Evolutionary conservation across 1,140 invertebrate genomes (phyloP).

Genomic region (Druon quercuslanigerum): DNA sequence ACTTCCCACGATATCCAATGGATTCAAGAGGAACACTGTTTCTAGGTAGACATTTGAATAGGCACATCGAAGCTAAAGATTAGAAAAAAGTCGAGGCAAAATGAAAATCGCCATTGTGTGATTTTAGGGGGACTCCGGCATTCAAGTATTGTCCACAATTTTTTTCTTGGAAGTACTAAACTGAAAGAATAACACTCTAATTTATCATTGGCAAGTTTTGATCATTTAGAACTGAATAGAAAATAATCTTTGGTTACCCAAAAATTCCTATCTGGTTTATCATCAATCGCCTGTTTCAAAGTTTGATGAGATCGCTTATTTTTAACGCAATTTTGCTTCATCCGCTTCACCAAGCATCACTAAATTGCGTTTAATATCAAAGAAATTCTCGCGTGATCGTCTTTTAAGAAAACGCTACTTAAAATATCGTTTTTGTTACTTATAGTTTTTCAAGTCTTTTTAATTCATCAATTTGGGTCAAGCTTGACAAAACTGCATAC

Average conservation of each 20-base stretch:
- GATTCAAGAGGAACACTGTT: slow-evolving; percentile 28
- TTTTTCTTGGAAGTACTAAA: slow-evolving; percentile 34
- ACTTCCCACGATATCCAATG: slow-evolving; percentile 5
- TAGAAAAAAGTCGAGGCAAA: slow-evolving; percentile 17
- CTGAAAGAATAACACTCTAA: slow-evolving; percentile 46
- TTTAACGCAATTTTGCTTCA: background rate
- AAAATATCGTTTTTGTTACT: slow-evolving; percentile 11
- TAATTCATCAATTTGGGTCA: slow-evolving; percentile 16
- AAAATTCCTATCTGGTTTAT: slow-evolving; percentile 41
- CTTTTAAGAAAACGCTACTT: slow-evolving; percentile 27
- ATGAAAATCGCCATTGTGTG: slow-evolving; percentile 23
- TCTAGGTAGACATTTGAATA: slow-evolving; percentile 27
- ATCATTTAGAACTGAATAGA: slow-evolving; percentile 47
- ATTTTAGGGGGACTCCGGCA: slow-evolving; percentile 35
- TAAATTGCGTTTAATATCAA: background rate
- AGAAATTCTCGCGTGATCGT: background rate
- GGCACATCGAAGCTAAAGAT: slow-evolving; percentile 27
- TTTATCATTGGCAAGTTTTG: slow-evolving; percentile 40
- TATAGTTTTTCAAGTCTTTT: slow-evolving; percentile 1
- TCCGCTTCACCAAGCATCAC: background rate
- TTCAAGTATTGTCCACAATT: slow-evolving; percentile 39
- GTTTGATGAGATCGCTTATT: background rate
- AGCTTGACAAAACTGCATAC: background rate
- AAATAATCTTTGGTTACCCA: slow-evolving; percentile 61
- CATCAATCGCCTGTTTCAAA: slow-evolving; percentile 11